Evolutionary conservation across 2,888 invertebrate species (phyloP), one percentile per base, ranked within the genome.

Genomic region (Pseudococcus longispinus): DNA sequence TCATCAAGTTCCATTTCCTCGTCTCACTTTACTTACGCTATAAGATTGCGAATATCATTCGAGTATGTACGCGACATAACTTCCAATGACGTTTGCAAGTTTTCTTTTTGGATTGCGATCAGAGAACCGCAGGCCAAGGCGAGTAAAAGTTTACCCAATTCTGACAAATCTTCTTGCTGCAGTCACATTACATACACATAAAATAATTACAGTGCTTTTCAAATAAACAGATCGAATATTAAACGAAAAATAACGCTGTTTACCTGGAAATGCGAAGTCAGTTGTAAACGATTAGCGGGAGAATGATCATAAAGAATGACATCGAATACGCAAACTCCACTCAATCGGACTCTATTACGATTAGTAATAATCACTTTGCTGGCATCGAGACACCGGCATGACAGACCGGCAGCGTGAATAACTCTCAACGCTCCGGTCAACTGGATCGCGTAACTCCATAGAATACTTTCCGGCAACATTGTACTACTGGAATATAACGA

Each of bases 391-490:
- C 95, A 95, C 90, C 98, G 94, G 90, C 94, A 95, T 0, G 95
- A 95, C 89, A 96, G 91, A 74, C 94, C 94, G 88, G 93, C 93
- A 85, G 94, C 94, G 91, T 99, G 99, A 89, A 99, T 96, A 88
- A 96, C 95, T 87, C 98, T 93, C 89, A 99, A 92, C 0, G 97
- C 98, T 3, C 98, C 96, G 44, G 97, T 97, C 88, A 99, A 92
- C 91, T 99, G 90, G 89, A 99, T 97, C 83, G 99, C 94, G 89
- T 98, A 95, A 89, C 96, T 96, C 99, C 99, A 99, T 89, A 99
- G 94, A 85, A 96, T 94, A 60, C 95, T 94, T 91, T 99, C 99
- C 0, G 98, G 95, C 88, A 98, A 92, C 90, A 96, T 91, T 87
- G 92, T 92, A 89, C 93, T 94, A 89, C 93, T 92, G 82, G 70